Conservation (phyloP, 1,140 invertebrate species). For the Cydia fagiglandana region DNA sequence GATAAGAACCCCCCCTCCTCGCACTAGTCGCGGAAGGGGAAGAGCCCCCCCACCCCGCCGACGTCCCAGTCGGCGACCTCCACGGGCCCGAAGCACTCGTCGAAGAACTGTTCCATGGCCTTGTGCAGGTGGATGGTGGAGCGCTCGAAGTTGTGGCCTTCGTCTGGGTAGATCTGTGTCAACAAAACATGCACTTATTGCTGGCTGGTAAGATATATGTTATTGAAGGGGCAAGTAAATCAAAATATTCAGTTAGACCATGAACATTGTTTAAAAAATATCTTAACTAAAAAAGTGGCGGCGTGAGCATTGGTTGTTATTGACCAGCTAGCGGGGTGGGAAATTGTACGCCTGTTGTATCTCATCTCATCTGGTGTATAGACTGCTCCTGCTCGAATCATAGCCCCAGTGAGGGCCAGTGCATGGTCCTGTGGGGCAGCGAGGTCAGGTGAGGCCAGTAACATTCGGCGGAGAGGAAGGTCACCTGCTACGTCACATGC, state of each 20-base stretch:
- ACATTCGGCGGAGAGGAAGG: slow-evolving; percentile 78
- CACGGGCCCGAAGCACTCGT: slow-evolving; percentile 88
- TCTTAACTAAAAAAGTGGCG: too few relatives aligned
- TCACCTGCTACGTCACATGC: slow-evolving; percentile 78
- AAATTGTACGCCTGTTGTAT: too few relatives aligned
- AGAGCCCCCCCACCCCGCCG: slow-evolving; percentile 68
- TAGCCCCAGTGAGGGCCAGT: slow-evolving; percentile 87
- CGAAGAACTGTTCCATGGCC: slow-evolving; percentile 91
- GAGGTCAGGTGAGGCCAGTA: slow-evolving; percentile 89
- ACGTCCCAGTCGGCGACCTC: slow-evolving; percentile 86
- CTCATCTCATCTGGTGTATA: slow-evolving; percentile 84
- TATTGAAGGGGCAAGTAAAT: too few relatives aligned
- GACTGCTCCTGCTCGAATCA: slow-evolving; percentile 88
- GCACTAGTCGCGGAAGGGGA: slow-evolving; percentile 72
- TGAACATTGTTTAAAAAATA: too few relatives aligned
- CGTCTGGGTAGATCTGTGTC: slow-evolving; percentile 90
- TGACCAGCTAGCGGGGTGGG: too few relatives aligned
- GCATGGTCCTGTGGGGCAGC: slow-evolving; percentile 92
- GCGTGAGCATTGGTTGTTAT: too few relatives aligned
- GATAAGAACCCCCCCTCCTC: slow-evolving; percentile 19
- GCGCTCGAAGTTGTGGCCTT: slow-evolving; percentile 86
- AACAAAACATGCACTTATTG: not conserved
- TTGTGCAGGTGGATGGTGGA: slow-evolving; percentile 88
- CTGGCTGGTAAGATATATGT: too few relatives aligned
- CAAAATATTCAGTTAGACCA: too few relatives aligned